Percentiles rank a stretch among this genome's conserved stretches.
phyloP scores from a whole-genome alignment of 2,113 vertebrate genomes.

The Clarias gariepinus region DNA sequence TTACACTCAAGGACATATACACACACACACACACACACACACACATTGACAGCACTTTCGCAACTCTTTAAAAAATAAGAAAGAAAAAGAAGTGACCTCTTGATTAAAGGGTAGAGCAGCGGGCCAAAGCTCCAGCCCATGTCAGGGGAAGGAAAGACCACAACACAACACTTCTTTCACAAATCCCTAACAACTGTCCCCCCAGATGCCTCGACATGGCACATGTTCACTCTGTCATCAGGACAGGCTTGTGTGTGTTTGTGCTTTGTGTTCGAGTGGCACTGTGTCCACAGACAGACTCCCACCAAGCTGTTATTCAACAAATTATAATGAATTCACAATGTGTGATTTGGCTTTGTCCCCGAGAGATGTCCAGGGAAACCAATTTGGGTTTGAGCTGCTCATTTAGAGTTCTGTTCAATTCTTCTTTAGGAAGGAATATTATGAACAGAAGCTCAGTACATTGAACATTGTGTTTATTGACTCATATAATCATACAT shows the following conservation, averaged over 20 bases:
- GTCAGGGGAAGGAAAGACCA: neutral
- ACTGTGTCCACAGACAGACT: conserved; percentile 46
- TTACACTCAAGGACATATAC: neutral
- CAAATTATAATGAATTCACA: conserved; percentile 33
- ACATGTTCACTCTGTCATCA: conserved; percentile 33
- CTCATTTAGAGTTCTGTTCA: conserved; percentile 37
- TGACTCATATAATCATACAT: neutral
- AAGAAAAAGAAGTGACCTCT: neutral
- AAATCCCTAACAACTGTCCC: conserved; percentile 37
- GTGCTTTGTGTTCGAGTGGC: conserved; percentile 33
- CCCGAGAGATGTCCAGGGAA: neutral
- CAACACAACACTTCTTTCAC: conserved; percentile 21
- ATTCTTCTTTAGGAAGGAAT: neutral
- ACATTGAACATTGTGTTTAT: neutral
- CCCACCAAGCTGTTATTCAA: conserved; percentile 44
- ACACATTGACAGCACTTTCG: neutral
- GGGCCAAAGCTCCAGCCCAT: conserved; percentile 22
- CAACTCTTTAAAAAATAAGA: neutral
- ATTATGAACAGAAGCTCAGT: neutral
- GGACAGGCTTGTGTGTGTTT: conserved; percentile 28
- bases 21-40: neutral
- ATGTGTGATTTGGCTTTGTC: conserved; percentile 42
- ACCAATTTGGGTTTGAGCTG: conserved; percentile 20
- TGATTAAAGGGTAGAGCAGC: conserved; percentile 42
- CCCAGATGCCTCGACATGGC: conserved; percentile 42